Conservation (phyloP, 2,888 invertebrate species). For the Suillia variegata region DNA sequence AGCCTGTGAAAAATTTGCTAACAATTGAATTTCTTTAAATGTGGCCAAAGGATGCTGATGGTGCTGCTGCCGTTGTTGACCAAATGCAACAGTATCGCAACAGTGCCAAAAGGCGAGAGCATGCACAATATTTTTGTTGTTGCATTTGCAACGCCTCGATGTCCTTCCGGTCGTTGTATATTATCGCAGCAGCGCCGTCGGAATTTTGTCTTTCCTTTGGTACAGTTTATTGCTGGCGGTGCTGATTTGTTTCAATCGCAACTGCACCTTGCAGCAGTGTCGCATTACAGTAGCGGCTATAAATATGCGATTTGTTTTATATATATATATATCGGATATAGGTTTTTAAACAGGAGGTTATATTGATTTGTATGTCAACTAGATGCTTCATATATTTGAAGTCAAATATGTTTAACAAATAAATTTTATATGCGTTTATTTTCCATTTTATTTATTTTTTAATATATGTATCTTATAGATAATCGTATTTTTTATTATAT, state of each 20-base stretch:
- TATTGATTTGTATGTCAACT: no score
- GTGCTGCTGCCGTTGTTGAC: neutral
- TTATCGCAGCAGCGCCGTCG: constrained; percentile 32
- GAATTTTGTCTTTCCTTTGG: neutral
- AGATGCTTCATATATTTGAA: no score
- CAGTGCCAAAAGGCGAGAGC: neutral
- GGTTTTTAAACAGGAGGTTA: no score
- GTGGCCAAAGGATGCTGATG: neutral
- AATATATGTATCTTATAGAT: no score
- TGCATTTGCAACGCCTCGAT: constrained; percentile 22
- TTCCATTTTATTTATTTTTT: no score
- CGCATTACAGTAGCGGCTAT: no score
- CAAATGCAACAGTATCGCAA: constrained; percentile 13
- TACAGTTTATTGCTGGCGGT: neutral
- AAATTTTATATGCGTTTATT: no score
- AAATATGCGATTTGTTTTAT: no score
- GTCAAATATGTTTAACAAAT: no score
- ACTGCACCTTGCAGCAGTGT: neutral
- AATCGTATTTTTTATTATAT: no score
- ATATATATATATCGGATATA: no score
- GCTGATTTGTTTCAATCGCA: neutral
- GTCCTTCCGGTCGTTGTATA: constrained; percentile 52
- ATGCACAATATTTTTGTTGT: neutral
- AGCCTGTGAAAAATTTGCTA: constrained; percentile 19
- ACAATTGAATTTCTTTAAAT: constrained; percentile 14